phyloP scores from a whole-genome alignment of 2,113 vertebrate species.

The Phainopepla nitens region DNA sequence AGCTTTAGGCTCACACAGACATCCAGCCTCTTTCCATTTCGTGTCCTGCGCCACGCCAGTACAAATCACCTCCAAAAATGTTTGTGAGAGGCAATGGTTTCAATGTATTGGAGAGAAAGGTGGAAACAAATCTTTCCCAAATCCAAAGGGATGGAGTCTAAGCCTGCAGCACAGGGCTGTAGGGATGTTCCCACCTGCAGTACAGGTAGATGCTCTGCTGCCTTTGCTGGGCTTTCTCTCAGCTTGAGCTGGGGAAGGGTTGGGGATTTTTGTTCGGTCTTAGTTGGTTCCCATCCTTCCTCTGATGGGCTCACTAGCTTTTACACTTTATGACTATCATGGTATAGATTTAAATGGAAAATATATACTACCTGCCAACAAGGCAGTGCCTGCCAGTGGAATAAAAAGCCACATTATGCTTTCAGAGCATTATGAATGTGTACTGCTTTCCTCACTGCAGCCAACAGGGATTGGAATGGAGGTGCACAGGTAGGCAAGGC shows the following conservation, averaged over 20 bases:
- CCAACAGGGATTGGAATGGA: neutral
- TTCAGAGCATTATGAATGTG: neutral
- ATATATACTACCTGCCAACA: neutral
- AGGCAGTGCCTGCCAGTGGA: neutral
- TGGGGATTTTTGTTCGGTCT: neutral
- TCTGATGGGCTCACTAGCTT: neutral
- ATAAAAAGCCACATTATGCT: neutral
- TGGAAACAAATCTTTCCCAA: neutral
- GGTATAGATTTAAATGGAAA: neutral
- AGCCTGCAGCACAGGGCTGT: neutral
- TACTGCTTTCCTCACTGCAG: neutral
- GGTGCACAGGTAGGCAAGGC: neutral
- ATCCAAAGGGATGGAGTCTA: neutral
- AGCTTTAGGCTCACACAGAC: conserved; percentile 19
- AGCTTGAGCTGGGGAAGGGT: neutral
- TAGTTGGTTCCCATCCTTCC: neutral
- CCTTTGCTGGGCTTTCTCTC: neutral
- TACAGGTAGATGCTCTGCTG: neutral
- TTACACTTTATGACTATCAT: neutral
- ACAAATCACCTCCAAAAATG: neutral
- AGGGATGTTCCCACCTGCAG: neutral
- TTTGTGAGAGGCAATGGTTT: neutral
- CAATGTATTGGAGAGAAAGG: neutral
- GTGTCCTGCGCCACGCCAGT: neutral
- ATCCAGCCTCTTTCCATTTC: neutral